Conservation (phyloP, 2,888 invertebrate genomes). For the Callinectes sapidus region DNA sequence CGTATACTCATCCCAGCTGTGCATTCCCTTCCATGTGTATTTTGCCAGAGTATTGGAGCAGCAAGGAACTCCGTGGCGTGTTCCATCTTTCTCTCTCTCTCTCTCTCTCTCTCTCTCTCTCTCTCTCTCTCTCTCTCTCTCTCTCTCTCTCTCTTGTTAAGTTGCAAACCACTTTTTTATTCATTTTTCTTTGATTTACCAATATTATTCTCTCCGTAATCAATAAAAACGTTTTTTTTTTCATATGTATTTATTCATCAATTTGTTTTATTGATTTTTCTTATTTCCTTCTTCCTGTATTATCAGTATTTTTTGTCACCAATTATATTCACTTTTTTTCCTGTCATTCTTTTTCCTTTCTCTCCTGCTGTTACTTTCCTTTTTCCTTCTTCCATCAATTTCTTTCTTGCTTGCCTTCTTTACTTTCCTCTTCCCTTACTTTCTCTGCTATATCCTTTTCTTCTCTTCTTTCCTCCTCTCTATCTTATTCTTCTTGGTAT, state of each 20-base stretch:
- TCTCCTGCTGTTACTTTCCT: not conserved
- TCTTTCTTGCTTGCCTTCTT: not conserved
- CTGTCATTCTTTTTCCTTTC: not conserved
- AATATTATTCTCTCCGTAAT: not conserved
- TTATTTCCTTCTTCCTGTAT: not conserved
- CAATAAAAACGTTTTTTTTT: too few species aligned
- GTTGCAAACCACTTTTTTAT: not conserved
- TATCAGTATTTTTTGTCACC: not conserved
- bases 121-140: not conserved
- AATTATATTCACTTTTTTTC: not conserved
- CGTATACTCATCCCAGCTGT: not conserved
- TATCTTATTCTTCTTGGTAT: not conserved
- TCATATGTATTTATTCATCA: not conserved
- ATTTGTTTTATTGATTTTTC: not conserved
- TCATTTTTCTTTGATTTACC: not conserved
- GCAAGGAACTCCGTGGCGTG: not conserved
- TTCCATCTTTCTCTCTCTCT: not conserved
- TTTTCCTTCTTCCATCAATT: not conserved
- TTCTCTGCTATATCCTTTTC: not conserved
- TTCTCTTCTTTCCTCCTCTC: not conserved
- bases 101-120: not conserved
- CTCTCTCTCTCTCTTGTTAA: not conserved
- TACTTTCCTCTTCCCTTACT: not conserved
- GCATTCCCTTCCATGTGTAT: slow-evolving; percentile 19
- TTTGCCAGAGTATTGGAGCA: not conserved